Conservation (phyloP, 2,888 invertebrate species). For the Campopleginae sp. region DNA sequence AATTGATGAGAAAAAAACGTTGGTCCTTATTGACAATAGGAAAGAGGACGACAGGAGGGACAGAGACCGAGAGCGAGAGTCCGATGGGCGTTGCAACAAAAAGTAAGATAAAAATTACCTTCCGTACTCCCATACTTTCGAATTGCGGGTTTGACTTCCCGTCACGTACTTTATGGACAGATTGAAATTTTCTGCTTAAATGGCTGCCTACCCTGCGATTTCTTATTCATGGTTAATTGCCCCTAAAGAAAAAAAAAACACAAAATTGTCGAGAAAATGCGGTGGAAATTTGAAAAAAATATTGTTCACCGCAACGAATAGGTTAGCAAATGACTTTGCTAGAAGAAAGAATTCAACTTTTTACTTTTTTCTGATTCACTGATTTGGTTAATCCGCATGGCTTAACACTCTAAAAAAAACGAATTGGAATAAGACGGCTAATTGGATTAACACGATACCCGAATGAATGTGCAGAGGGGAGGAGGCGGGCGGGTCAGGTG, state of each 20-base stretch:
- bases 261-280: neutral
- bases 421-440: neutral
- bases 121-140: neutral
- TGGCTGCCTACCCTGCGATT: constrained; percentile 8
- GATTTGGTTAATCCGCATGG: neutral
- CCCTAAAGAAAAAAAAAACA: neutral
- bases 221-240: neutral
- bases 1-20: constrained; percentile 15
- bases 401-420: neutral
- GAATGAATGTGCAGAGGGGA: constrained; percentile 76
- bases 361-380: neutral
- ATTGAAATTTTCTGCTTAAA: neutral
- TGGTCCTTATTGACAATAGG: constrained; percentile 68
- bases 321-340: neutral
- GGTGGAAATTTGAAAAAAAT: neutral
- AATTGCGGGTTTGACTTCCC: neutral
- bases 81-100: constrained; percentile 75
- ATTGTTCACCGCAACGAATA: neutral
- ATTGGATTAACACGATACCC: constrained; percentile 66
- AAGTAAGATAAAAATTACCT: constrained; percentile 70
- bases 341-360: neutral
- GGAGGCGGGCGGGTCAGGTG: constrained; percentile 66
- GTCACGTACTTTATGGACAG: neutral
- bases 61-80: constrained; percentile 70
- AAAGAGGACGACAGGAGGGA: constrained; percentile 70